Base-by-base conservation (phyloP, 2,113 vertebrate genomes). In the Boleophthalmus pectinirostris region DNA sequence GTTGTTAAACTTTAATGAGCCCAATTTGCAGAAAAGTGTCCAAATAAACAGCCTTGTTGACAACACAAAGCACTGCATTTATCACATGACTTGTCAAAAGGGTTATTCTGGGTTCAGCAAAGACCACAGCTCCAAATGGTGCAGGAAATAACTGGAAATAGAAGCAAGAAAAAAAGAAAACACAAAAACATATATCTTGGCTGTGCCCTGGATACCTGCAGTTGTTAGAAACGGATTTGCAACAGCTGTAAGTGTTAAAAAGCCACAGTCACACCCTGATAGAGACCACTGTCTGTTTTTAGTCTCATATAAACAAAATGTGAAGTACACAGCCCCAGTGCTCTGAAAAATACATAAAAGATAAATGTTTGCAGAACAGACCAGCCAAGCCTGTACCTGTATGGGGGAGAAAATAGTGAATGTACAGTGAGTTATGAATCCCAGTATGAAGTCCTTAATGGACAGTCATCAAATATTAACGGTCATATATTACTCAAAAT, bases 1-100 rank as follows among this genome's bases (percentile, higher is more conserved):
- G 80, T 76, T 43, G 24, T 85, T 81, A 81, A 84, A 74, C 71
- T 89, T 83, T 91, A 91, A 89, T 88, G 82, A 89, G 78, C 56
- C 66, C 78, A 73, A 77, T 85, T 72, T 82, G 80, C 60, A 51
- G 66, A 51, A 57, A 83, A 82, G 65, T 72, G 76, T 80, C 84
- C 73, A 76, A 87, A 85, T 81, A 87, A 89, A 87, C 79, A 78
- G 69, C 66, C 74, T 49, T 78, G 84, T 83, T 88, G 82, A 89
- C 81, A 82, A 85, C 80, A 83, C 71, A 85, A 87, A 87, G 83
- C 73, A 75, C 81, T 76, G 63, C 74, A 84, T 89, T 91, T 85
- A 86, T 79, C 54, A 11, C 56, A 57, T 61, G 21, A 46, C 72
- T 68, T 56, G 35, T 82, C 56, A 43, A 33, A 51, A 61, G 46